Evolutionary conservation across 2,888 invertebrate genomes (phyloP), one percentile per base, ranked within the genome.

Genomic region (Ormyrus pomaceus): DNA sequence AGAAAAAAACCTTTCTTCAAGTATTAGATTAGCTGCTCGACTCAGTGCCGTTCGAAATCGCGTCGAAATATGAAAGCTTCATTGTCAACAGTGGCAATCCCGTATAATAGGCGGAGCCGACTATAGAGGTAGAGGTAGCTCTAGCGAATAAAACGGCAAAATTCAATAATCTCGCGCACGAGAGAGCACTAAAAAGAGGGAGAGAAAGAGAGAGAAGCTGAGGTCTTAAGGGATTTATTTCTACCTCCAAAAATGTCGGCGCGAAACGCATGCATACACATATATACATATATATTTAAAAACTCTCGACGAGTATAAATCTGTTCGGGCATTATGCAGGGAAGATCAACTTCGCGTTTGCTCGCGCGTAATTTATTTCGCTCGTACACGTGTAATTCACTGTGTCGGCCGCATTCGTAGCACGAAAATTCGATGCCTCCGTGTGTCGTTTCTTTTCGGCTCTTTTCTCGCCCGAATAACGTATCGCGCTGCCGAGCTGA

Each of bases 221-320:
- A 58, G 13, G 48, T 66, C 65, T 66, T 66, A 66, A 66, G 65
- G 65, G 65, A 66, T 66, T 66, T 66, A 66, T 66, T 66, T 48
- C 58, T 13, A 13, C 19, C 34, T 10, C 48, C 50, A 50, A 66
- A 50, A 50, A 51, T 66, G 10, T 19, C 6, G 50, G 64, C 64
- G 11, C 65, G 51, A 66, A 66, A 66, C 65, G 51, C 65, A 2
- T 19, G 19, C 19, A 19, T 19, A 19, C 19, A 1, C 19, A 0
- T 19, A 19, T 19, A 19, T 19, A 19, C 19, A 19, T 19, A 19
- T 19, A 19, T 19, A 19, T 19, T 19, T 19, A 19, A 19, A 53
- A 66, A 66, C 65, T 50, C 19, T 5, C 19, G 19, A 13, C 58
- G 58, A 58, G 2, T 19, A 66, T 64, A 64, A 51, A 66, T 66